Evolutionary conservation across 2,797 vertebrate genomes (phyloP).

Genomic region (Discoglossus pictus): DNA sequence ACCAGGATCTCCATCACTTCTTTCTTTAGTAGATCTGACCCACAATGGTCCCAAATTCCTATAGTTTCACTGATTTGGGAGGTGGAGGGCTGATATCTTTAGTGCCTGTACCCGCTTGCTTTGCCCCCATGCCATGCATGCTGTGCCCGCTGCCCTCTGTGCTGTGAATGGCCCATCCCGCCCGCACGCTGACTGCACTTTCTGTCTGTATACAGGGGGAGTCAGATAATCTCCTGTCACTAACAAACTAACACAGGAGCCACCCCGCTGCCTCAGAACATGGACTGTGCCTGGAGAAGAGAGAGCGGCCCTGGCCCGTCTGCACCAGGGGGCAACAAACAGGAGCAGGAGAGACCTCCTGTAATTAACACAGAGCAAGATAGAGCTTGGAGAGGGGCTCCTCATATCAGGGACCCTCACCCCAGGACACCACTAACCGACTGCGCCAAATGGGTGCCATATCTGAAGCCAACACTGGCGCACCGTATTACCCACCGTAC

Average conservation of each 20-base stretch:
- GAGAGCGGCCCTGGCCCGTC: constrained; percentile 33
- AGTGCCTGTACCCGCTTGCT: neutral
- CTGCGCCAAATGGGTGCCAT: constrained; percentile 31
- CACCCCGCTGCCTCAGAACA: constrained; percentile 32
- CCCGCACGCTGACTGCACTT: constrained; percentile 80
- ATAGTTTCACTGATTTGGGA: too few species aligned
- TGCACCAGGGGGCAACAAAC: constrained; percentile 34
- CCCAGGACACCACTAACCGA: constrained; percentile 30
- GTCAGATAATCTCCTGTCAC: constrained; percentile 69
- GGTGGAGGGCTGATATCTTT: constrained; percentile 28
- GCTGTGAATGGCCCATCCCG: constrained; percentile 52
- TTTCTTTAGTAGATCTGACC: too few species aligned
- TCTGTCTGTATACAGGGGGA: constrained; percentile 83
- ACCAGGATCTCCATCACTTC: too few species aligned
- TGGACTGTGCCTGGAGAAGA: constrained; percentile 41
- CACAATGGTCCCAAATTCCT: too few species aligned
- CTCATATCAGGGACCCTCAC: constrained; percentile 31
- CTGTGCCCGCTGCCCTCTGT: constrained; percentile 22
- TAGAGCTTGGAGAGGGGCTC: constrained; percentile 15
- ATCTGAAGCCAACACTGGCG: constrained; percentile 16
- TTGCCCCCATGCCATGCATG: neutral
- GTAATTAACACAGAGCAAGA: constrained; percentile 30
- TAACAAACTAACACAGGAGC: constrained; percentile 53
- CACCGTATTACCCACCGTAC: too few species aligned
- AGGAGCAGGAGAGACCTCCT: constrained; percentile 43